These are phyloP conservation scores for Rhadinocentrus ornatus DNA, from an alignment of 2,797 vertebrate species.

Conservation along the genomic window DNA sequence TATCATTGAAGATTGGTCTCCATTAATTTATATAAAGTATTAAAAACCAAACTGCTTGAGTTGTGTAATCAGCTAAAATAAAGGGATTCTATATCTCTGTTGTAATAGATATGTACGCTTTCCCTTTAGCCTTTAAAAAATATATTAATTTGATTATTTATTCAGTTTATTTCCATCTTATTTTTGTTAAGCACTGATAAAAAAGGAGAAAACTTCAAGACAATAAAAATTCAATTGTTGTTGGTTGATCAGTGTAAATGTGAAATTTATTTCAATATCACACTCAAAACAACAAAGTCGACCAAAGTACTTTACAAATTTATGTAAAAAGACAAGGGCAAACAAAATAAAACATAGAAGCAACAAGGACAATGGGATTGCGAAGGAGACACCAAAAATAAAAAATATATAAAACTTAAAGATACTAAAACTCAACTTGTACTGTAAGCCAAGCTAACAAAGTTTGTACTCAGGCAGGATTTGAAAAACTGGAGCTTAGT, in stretches of 20 bases:
- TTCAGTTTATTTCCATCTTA: background rate
- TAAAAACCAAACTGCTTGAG: no score
- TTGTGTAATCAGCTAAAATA: background rate
- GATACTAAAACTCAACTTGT: background rate
- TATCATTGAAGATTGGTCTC: background rate
- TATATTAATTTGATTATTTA: no score
- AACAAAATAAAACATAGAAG: background rate
- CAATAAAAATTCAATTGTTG: no score
- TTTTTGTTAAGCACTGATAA: background rate
- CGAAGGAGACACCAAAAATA: background rate
- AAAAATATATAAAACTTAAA: background rate
- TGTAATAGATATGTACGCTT: no score
- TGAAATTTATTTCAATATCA: background rate
- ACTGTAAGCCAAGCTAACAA: background rate
- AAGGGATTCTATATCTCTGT: no score
- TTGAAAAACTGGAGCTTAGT: background rate
- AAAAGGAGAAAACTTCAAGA: no score
- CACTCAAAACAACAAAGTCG: background rate
- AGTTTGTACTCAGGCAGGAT: background rate
- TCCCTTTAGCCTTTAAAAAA: no score
- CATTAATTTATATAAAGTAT: no score
- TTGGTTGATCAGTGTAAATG: background rate
- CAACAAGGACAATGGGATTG: background rate
- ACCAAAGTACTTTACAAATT: background rate
- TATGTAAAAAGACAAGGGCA: background rate